Base-by-base conservation (phyloP, 2,888 invertebrate genomes). In the Prosopocoilus inquinatus region DNA sequence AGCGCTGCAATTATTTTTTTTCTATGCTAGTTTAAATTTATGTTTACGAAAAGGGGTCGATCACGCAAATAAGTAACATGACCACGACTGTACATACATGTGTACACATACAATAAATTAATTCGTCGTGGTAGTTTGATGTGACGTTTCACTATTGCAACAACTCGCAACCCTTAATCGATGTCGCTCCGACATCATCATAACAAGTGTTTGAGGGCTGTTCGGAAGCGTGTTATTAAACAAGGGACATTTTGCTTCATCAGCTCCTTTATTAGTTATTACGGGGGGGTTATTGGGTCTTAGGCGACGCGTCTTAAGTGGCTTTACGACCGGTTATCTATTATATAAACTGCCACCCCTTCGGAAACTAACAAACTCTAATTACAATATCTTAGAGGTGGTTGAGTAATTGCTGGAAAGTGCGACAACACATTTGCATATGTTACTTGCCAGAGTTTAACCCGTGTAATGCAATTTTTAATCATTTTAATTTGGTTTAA, bases 181-280 rank as follows among this genome's bases (percentile, higher is more conserved):
- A 39, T 53, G 53, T 41, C 35, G 50, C 49, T 39, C 38, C 16
- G 35, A 48, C 39, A 52, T n/a, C n/a, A n/a, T n/a, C n/a, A n/a
- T 56, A 56, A 56, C 56, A 56, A 56, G 52, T 56, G 56, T 56
- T 56, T 51, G 55, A 50, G 58, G 59, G 60, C 53, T 61, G 59
- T 58, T 67, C 64, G 61, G 66, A 67, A 65, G 58, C 64, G 62
- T 67, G 71, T 72, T 74, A 74, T 74, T 71, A 73, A 72, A 72
- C 70, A 70, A 69, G 71, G 72, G 73, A 73, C 71, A 70, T 74
- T 72, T 71, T 64, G 74, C 74, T 71, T 71, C 73, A 74, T 73
- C 74, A 73, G 72, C 74, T 70, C 70, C 69, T 74, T 72, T 73
- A 74, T 73, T 73, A 72, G 72, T 73, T 73, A 73, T 74, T 70